These are phyloP conservation scores for Tetraodon nigroviridis DNA, from an alignment of 2,113 vertebrate species.

Conservation along the genomic window DNA sequence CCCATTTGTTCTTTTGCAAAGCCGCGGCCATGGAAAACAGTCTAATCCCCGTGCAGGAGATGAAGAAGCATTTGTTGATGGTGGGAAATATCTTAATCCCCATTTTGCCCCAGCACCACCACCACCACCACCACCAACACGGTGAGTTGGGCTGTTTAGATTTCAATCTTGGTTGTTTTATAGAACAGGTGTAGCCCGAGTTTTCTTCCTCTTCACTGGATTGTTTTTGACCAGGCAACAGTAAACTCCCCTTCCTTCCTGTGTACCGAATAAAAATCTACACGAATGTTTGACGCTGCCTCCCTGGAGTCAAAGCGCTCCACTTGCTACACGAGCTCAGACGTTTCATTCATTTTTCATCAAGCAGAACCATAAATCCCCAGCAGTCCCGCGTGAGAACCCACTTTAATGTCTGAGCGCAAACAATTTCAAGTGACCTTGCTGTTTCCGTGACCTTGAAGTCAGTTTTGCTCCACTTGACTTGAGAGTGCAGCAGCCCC, in stretches of 20 bases:
- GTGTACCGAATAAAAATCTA: not conserved
- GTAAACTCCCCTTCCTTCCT: not conserved
- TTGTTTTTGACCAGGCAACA: not conserved
- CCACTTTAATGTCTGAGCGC: slow-evolving; percentile 36
- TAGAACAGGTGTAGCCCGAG: not conserved
- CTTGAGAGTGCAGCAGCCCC: too few relatives aligned
- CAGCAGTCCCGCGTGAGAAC: slow-evolving; percentile 21
- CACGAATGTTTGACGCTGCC: not conserved
- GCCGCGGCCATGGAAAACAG: slow-evolving; percentile 42
- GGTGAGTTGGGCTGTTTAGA: too few relatives aligned
- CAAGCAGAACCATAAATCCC: slow-evolving; percentile 21
- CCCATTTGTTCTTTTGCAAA: slow-evolving; percentile 57
- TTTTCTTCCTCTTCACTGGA: not conserved
- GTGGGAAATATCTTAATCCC: slow-evolving; percentile 47
- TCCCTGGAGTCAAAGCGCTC: slow-evolving; percentile 3
- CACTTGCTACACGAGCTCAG: slow-evolving; percentile 9
- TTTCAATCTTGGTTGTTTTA: slow-evolving; percentile 4
- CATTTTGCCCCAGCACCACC: slow-evolving; percentile 6
- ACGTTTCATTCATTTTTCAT: slow-evolving; percentile 33
- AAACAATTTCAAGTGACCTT: slow-evolving; percentile 43
- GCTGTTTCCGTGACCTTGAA: not conserved
- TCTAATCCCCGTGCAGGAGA: slow-evolving; percentile 42
- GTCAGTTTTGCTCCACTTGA: too few relatives aligned
- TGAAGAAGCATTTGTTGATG: slow-evolving; percentile 41
- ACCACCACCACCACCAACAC: too few relatives aligned